Conservation (phyloP, 2,113 vertebrate species). For the Manacus vitellinus region DNA sequence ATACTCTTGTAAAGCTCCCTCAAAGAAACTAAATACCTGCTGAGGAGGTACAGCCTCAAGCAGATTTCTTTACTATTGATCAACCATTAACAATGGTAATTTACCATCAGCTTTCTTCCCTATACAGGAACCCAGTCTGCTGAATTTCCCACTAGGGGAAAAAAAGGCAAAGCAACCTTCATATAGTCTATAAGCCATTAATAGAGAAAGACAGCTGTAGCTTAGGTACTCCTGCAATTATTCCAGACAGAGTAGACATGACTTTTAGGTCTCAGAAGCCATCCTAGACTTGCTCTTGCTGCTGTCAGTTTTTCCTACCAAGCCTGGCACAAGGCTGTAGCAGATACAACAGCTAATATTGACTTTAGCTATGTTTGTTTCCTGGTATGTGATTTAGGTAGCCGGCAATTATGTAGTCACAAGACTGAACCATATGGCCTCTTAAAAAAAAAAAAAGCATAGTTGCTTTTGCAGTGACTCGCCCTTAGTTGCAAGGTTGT, state of each 20-base stretch:
- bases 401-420: constrained; percentile 76
- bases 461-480: constrained; percentile 64
- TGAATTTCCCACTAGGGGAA: constrained; percentile 26
- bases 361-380: constrained; percentile 69
- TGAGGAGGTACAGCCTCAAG: background rate
- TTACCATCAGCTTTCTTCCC: background rate
- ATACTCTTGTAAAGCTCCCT: background rate
- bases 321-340: constrained; percentile 23
- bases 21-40: background rate
- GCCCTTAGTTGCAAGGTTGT: constrained; percentile 76
- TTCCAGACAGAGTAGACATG: background rate
- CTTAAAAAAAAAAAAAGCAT: constrained; percentile 20
- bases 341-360: constrained; percentile 69
- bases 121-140: background rate
- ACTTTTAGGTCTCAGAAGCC: constrained; percentile 39
- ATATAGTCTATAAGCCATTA: constrained; percentile 3
- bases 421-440: constrained; percentile 76
- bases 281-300: constrained; percentile 23
- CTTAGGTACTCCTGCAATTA: background rate
- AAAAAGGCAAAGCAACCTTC: background rate
- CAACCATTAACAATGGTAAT: background rate
- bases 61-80: background rate
- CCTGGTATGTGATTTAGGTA: constrained; percentile 61
- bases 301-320: constrained; percentile 28
- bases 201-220: constrained; percentile 24